Conservation (phyloP, 2,888 invertebrate genomes). For the Hecatera dysodea region DNA sequence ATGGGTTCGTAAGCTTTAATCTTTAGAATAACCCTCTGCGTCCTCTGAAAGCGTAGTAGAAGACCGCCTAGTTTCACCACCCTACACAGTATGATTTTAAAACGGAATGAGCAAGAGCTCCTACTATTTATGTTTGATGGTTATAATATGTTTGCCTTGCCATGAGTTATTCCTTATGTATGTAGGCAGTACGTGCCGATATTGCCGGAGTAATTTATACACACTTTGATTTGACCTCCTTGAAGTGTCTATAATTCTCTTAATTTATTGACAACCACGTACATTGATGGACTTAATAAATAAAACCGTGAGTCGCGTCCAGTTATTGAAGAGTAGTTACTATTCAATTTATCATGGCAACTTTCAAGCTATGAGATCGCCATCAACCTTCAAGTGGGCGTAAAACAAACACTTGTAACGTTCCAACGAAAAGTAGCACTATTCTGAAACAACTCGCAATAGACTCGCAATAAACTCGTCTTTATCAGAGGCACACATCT, state of each 20-base stretch:
- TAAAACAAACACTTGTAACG: constrained; percentile 44
- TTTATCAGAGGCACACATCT: constrained; percentile 54
- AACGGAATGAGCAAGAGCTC: too few relatives aligned
- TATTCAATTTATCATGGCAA: constrained; percentile 10
- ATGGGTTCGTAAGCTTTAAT: too few relatives aligned
- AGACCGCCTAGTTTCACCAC: too few relatives aligned
- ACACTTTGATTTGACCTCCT: neutral
- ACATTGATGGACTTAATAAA: constrained; percentile 1
- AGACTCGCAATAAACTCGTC: constrained; percentile 20
- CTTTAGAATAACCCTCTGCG: too few relatives aligned
- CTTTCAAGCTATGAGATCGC: constrained; percentile 52
- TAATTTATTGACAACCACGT: constrained; percentile 1
- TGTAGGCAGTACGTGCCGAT: neutral
- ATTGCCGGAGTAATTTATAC: neutral
- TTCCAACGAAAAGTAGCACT: constrained; percentile 17
- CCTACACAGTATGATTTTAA: too few relatives aligned
- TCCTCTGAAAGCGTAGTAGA: too few relatives aligned
- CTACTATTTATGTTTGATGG: too few relatives aligned
- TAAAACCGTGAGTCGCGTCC: neutral
- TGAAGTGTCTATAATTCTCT: neutral
- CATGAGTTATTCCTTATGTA: neutral
- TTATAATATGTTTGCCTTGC: too few relatives aligned
- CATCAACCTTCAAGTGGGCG: constrained; percentile 38
- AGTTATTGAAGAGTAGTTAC: constrained; percentile 18
- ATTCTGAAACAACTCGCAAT: constrained; percentile 32